Evolutionary conservation across 2,888 invertebrate genomes (phyloP), one percentile per base, ranked within the genome.

Genomic region (Microdon myrmicae): DNA sequence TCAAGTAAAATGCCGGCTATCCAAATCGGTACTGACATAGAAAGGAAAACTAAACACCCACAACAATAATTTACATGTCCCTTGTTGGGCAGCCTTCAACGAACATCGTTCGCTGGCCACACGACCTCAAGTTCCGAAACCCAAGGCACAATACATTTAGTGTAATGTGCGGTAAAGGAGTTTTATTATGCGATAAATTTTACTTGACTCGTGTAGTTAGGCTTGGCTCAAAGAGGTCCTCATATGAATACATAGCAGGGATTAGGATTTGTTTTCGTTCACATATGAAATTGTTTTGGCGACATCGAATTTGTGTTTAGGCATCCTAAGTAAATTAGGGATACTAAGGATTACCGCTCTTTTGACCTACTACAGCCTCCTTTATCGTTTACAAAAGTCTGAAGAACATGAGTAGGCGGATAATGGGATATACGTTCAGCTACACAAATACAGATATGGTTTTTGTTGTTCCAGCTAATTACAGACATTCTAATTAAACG

Each of bases 11-110:
- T 44, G 45, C 45, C 45, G 41, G 44, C 31, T 31, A 26, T 45
- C 29, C 4, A 17, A 34, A 8, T 58, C 41, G 9, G 22, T 22
- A 29, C 26, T 16, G 26, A 20, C 13, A 34, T 25, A 54, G 29
- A 38, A 60, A 60, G 43, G 49, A 39, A 49, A 51, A 58, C 64
- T 41, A 64, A 64, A 64, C 56, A 58, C 51, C 54, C 53, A 37
- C 64, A 58, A 58, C 58, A 64, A 64, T 64, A 64, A 64, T 64
- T 64, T 64, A 64, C 64, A 64, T 64, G 64, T 64, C 64, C 58
- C 58, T 53, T 35, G 28, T n/a, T 20, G 55, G 17, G 17, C 32
- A 29, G 12, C n/a, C n/a, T n/a, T n/a, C n/a, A n/a, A n/a, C n/a
- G n/a, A n/a, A n/a, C n/a, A 38, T 16, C 32, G 17, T 28, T 14